A percentile compares a stretch with the other conserved stretches of the same genome.
phyloP scores from a whole-genome alignment of 2,888 invertebrate species.

The Meandrusa payeni region DNA sequence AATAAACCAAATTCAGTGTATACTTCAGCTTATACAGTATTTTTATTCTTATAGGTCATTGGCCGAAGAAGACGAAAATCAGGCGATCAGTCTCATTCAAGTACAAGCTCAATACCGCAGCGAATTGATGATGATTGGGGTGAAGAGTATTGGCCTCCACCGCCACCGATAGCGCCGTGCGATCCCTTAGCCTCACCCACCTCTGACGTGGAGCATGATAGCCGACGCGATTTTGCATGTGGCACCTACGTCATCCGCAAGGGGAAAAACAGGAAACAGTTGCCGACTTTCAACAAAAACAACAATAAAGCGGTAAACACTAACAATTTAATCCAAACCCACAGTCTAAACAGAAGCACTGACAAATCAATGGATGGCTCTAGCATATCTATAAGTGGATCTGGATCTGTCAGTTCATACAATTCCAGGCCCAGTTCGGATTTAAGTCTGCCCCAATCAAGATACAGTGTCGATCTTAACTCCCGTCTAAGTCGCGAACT shows the following conservation, averaged over 20 bases:
- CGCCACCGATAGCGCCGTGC: constrained; percentile 82
- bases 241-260: constrained; percentile 92
- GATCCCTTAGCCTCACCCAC: constrained; percentile 85
- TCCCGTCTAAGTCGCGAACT: constrained; percentile 80
- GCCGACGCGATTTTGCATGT: constrained; percentile 62
- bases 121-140: constrained; percentile 82
- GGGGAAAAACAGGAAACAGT: constrained; percentile 85
- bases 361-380: constrained; percentile 75
- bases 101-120: constrained; percentile 87
- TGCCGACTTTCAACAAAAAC: constrained; percentile 80
- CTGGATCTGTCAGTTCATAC: constrained; percentile 79
- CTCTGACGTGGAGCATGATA: constrained; percentile 79
- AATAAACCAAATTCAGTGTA: too few species aligned
- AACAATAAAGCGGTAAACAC: constrained; percentile 66
- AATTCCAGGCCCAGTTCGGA: constrained; percentile 84
- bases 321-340: constrained; percentile 61
- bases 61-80: constrained; percentile 79
- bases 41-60: constrained; percentile 69
- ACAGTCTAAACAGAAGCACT: constrained; percentile 71
- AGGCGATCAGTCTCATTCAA: constrained; percentile 82
- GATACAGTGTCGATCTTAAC: constrained; percentile 80
- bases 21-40: too few species aligned
- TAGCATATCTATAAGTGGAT: constrained; percentile 73
- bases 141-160: constrained; percentile 87
- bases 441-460: constrained; percentile 80